Conservation (phyloP, 35 echinoderm and acorn worm species). For the Eucidaris tribuloides region DNA sequence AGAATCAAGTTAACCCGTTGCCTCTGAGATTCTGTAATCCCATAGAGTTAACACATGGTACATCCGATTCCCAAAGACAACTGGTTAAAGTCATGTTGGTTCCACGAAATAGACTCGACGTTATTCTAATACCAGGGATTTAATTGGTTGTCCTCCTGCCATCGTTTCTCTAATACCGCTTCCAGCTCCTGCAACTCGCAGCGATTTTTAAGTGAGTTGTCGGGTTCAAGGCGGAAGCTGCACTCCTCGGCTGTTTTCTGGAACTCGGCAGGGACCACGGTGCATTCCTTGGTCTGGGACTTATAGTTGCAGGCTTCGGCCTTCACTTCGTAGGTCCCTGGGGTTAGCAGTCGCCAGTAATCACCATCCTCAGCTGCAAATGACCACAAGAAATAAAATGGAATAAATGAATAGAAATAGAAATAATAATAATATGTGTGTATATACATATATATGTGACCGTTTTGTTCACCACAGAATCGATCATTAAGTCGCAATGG, state of each 20-base stretch:
- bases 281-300: constrained; percentile 21
- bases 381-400: not conserved
- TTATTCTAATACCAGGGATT: too few species aligned
- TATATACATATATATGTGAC: not conserved
- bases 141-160: too few species aligned
- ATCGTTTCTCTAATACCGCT: not conserved
- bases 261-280: not conserved
- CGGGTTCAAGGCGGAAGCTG: constrained; percentile 42
- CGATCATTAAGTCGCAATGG: not conserved
- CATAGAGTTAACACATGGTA: too few species aligned
- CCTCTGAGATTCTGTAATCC: too few species aligned
- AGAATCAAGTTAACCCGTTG: too few species aligned
- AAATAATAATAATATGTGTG: too few species aligned
- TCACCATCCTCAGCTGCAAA: constrained; percentile 60
- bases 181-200: not conserved
- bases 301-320: constrained; percentile 29
- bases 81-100: too few species aligned
- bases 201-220: constrained; percentile 12
- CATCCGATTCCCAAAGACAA: too few species aligned
- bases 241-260: constrained; percentile 16
- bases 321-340: constrained; percentile 32
- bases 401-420: not conserved
- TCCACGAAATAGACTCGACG: too few species aligned
- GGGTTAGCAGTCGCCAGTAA: constrained; percentile 65
- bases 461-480: not conserved